Conservation (phyloP, 2,797 vertebrate species). For the Oryzias dopingdopingensis region DNA sequence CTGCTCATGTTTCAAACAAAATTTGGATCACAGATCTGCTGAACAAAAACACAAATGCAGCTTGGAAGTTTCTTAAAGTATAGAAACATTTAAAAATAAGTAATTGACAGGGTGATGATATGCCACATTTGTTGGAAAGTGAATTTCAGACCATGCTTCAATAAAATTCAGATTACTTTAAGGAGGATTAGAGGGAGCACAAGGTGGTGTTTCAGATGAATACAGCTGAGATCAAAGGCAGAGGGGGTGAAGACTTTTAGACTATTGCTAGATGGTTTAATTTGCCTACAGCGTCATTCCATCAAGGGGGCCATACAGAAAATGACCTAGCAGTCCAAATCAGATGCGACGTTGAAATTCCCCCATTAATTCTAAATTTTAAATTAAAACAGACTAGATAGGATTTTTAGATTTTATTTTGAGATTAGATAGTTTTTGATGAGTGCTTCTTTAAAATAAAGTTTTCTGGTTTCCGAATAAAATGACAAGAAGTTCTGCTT, state of each 20-base stretch:
- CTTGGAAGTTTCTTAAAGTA: too few relatives aligned
- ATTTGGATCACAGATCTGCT: too few relatives aligned
- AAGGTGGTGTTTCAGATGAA: constrained; percentile 43
- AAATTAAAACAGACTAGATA: constrained; percentile 4
- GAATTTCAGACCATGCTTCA: constrained; percentile 40
- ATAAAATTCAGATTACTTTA: constrained; percentile 56
- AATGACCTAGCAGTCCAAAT: constrained; percentile 45
- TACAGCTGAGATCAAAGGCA: constrained; percentile 62
- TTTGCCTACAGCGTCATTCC: constrained; percentile 57
- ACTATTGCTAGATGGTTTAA: constrained; percentile 58
- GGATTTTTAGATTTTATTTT: too few relatives aligned
- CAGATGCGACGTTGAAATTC: constrained; percentile 22
- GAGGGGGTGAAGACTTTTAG: constrained; percentile 55
- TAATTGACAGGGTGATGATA: neutral
- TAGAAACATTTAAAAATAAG: too few relatives aligned
- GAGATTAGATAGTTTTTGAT: too few relatives aligned
- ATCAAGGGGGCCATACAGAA: constrained; percentile 57
- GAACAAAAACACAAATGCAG: too few relatives aligned
- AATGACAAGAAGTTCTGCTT: neutral
- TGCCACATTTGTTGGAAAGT: constrained; percentile 18
- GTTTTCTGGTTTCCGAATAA: too few relatives aligned
- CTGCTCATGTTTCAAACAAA: too few relatives aligned
- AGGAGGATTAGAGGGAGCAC: constrained; percentile 9
- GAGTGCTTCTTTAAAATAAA: too few relatives aligned
- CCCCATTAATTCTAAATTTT: constrained; percentile 15